Percentiles rank a stretch among this genome's conserved stretches.
phyloP scores from a whole-genome alignment of 2,888 invertebrate genomes.

The Diaphora mendica region DNA sequence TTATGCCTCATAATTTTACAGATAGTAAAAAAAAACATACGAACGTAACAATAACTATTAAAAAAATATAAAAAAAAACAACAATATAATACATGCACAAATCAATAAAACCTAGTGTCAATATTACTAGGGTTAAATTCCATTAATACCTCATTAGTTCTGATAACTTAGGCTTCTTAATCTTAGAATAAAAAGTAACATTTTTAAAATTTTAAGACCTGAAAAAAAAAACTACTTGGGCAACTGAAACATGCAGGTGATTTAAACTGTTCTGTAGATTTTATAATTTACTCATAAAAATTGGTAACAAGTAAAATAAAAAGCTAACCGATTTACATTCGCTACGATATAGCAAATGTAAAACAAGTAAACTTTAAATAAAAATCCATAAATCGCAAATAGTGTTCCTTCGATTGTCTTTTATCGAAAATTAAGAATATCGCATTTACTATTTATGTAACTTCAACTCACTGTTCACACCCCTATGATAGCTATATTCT shows the following conservation, averaged over 20 bases:
- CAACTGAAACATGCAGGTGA: no score
- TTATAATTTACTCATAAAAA: no score
- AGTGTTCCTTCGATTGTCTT: background rate
- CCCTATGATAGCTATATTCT: background rate
- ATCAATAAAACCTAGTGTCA: background rate
- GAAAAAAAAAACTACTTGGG: no score
- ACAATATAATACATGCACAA: background rate
- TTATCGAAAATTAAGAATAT: no score
- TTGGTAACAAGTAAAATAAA: no score
- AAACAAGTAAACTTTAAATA: no score
- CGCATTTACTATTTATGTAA: no score
- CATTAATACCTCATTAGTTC: background rate
- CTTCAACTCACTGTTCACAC: background rate
- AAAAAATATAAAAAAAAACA: conserved; percentile 1
- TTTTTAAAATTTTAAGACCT: background rate
- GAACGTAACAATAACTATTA: background rate
- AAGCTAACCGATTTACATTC: background rate
- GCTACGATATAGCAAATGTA: background rate
- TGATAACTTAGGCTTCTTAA: background rate
- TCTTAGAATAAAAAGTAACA: background rate
- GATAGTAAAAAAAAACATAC: background rate
- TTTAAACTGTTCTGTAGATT: no score
- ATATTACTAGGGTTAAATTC: background rate
- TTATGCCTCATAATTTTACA: conserved; percentile 6
- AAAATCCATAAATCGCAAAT: background rate